A percentile compares a stretch with the other conserved stretches of the same genome.
Conservation (phyloP, 2,797 vertebrate species). For the Echeneis naucrates region DNA sequence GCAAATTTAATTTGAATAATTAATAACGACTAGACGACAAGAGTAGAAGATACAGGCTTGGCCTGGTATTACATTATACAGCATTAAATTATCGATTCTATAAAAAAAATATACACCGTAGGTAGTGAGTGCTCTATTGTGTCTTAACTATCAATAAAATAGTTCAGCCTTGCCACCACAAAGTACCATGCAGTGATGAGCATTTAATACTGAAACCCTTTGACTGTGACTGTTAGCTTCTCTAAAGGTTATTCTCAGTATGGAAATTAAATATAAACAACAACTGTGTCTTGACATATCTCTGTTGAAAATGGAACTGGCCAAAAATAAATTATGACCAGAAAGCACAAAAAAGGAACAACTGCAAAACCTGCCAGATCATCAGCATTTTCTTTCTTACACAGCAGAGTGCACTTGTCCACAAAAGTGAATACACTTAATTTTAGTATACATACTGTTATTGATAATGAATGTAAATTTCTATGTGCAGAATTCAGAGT, state of each 20-base stretch:
- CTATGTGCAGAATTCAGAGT: conserved; percentile 1
- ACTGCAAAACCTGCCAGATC: conserved; percentile 76
- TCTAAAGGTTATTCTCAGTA: not conserved
- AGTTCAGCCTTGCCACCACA: not conserved
- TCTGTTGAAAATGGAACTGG: conserved; percentile 71
- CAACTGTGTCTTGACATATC: conserved; percentile 1
- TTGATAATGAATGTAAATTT: not conserved
- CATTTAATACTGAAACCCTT: not conserved
- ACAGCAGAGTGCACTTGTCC: not conserved
- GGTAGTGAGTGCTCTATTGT: not conserved
- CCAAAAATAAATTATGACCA: conserved; percentile 63
- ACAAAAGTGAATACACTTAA: not conserved
- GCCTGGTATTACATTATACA: not conserved
- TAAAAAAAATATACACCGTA: not conserved
- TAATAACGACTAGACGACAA: no score
- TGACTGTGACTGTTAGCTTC: not conserved
- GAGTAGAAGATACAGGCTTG: not conserved
- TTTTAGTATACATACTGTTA: not conserved
- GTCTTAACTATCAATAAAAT: not conserved
- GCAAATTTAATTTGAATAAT: not conserved
- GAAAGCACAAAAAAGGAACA: conserved; percentile 79
- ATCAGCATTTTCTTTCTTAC: conserved; percentile 2
- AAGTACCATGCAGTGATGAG: not conserved
- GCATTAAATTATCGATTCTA: not conserved
- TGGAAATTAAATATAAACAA: conserved; percentile 17